Conservation (phyloP, 37 sponge, comb jelly and placozoan species). For the Geodia barretti region DNA sequence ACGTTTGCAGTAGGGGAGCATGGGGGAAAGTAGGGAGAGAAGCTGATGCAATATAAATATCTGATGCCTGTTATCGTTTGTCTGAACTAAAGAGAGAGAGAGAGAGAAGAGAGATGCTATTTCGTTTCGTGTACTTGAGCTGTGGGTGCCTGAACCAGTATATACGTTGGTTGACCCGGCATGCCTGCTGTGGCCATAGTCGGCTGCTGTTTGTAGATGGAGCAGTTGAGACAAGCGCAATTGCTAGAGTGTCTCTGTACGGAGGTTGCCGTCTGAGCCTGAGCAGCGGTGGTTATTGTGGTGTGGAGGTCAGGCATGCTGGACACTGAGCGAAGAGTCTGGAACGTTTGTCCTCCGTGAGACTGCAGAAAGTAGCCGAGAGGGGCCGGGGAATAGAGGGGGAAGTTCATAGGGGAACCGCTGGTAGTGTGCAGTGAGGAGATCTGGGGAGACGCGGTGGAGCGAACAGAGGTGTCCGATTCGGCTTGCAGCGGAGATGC, state of each 20-base stretch:
- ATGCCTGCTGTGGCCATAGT: background rate
- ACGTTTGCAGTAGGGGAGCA: background rate
- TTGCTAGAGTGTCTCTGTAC: conserved; percentile 15
- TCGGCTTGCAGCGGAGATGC: conserved; percentile 35
- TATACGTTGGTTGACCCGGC: conserved; percentile 15
- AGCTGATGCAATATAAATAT: background rate
- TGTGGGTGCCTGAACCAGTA: conserved; percentile 30
- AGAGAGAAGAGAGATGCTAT: background rate
- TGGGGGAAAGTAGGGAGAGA: background rate
- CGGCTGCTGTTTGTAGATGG: conserved; percentile 4
- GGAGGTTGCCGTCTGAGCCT: no score
- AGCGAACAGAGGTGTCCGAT: background rate
- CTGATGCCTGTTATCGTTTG: background rate
- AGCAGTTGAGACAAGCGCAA: conserved; percentile 29
- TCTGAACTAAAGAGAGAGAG: background rate
- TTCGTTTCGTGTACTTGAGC: no score
- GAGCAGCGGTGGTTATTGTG: background rate
- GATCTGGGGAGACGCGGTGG: conserved; percentile 21
- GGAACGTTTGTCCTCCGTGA: background rate
- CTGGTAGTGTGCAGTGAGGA: background rate
- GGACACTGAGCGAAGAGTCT: conserved; percentile 47
- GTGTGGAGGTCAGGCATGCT: conserved; percentile 77
- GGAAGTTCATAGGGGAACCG: conserved; percentile 24
- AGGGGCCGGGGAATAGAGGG: conserved; percentile 27
- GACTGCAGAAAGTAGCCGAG: conserved; percentile 24